Conservation (phyloP, 2,113 vertebrate genomes). For the Amazona vittata region DNA sequence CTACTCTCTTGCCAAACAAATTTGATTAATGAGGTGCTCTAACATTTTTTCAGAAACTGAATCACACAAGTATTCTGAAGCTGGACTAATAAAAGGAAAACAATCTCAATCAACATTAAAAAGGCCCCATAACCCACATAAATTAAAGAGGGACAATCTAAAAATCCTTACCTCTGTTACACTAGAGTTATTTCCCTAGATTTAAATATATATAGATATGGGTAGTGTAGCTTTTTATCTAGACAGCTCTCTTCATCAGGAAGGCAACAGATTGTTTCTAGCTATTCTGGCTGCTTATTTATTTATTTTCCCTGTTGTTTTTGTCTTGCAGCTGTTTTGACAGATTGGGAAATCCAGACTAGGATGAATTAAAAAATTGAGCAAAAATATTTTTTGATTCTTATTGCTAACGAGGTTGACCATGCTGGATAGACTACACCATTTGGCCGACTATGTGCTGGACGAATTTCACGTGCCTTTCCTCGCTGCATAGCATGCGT, state of each 20-base stretch:
- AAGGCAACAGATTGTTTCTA: neutral
- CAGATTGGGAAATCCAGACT: neutral
- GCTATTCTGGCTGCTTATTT: neutral
- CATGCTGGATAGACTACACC: neutral
- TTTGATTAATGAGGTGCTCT: conserved; percentile 9
- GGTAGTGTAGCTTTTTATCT: neutral
- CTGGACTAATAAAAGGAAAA: neutral
- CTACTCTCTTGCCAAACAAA: neutral
- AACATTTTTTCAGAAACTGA: neutral
- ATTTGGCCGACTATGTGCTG: neutral
- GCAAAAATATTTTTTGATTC: neutral
- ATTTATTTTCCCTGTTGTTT: neutral
- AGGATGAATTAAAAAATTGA: neutral
- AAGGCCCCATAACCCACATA: neutral
- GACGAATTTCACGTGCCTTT: neutral
- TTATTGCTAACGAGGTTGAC: neutral
- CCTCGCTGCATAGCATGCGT: neutral
- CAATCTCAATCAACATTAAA: neutral
- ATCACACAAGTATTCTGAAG: neutral
- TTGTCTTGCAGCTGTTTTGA: neutral
- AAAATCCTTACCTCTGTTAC: neutral
- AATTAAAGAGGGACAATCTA: neutral
- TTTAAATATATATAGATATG: neutral
- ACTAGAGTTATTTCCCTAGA: neutral
- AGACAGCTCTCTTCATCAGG: neutral